Evolutionary conservation across 2,888 invertebrate species (phyloP).

Genomic region (Glaucopsyche alexis): DNA sequence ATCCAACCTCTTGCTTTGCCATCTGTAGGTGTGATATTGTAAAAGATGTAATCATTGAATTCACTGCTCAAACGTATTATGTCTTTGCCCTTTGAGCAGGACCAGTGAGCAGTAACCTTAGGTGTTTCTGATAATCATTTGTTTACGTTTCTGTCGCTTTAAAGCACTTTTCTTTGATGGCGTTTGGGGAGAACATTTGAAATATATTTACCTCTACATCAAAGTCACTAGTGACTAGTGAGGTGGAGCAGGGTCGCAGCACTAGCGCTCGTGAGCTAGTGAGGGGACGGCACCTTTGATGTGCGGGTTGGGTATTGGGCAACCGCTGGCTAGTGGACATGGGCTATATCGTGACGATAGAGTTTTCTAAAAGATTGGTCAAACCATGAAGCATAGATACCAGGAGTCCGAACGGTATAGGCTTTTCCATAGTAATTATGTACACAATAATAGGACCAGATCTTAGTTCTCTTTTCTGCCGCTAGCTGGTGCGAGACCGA

Average conservation of each 20-base stretch:
- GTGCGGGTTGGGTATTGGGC: not conserved
- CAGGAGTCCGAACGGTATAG: too few relatives aligned
- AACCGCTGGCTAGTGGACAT: constrained; percentile 12
- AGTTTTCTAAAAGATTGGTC: not conserved
- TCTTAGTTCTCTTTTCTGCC: too few relatives aligned
- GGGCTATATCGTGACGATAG: not conserved
- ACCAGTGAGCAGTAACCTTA: too few relatives aligned
- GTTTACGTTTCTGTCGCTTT: constrained; percentile 5
- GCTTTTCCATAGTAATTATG: too few relatives aligned
- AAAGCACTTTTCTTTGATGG: not conserved
- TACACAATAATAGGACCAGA: too few relatives aligned
- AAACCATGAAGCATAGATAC: too few relatives aligned
- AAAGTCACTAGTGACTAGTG: not conserved
- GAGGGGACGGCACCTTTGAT: constrained; percentile 19
- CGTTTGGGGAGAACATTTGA: not conserved
- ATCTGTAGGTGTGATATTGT: too few relatives aligned
- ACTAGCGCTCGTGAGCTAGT: not conserved
- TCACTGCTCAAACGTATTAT: too few relatives aligned
- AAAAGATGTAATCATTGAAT: too few relatives aligned
- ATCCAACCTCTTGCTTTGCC: too few relatives aligned
- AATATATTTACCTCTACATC: constrained; percentile 11
- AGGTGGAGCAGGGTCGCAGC: not conserved
- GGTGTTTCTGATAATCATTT: not conserved
- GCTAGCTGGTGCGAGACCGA: too few relatives aligned
- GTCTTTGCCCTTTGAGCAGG: too few relatives aligned